Evolutionary conservation across 2,797 vertebrate species (phyloP), one percentile per base, ranked within the genome.

Genomic region (Caiman crocodilus): DNA sequence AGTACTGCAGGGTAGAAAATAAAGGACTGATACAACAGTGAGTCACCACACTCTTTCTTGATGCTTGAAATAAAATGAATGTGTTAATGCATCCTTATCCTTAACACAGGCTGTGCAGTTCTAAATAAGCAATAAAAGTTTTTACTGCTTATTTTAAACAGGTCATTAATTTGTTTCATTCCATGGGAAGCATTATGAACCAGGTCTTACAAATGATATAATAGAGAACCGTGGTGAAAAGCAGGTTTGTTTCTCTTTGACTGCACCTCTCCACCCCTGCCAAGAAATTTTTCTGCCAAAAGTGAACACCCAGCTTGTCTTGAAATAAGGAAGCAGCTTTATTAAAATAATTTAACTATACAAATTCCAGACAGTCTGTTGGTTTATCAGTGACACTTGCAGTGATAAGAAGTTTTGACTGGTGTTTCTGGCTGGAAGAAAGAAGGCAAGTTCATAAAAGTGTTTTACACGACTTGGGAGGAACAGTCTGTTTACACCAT

Each of bases 151-250:
- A 5, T 86, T 85, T 63, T 28, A 75, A 90, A 89, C 73, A 82
- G 42, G 79, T 85, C 89, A 55, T 0, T 0, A 4, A 50, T 65
- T 26, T 1, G 4, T 14, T 87, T 75, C 88, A 89, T 89, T 83
- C 65, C 80, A 87, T 74, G 90, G 89, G 2, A 0, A 76, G 55
- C 0, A 0, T 35, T 80, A 0, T 0, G 76, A 78, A 74, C 69
- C 0, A 0, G 63, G 71, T 42, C 1, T 1, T 73, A 82, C 57
- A 21, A 0, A 0, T 35, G 12, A 35, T 25, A 84, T 76, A 73
- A 92, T 85, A 86, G 23, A 78, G 85, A 90, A 32, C 79, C 60
- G 64, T 85, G 61, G 26, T 11, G 13, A 79, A 92, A 92, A 84
- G 78, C 11, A 56, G 56, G 64, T 82, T 14, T 94, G n/a, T 84